Conservation (phyloP, 2,113 vertebrate species). For the Sturnus vulgaris region DNA sequence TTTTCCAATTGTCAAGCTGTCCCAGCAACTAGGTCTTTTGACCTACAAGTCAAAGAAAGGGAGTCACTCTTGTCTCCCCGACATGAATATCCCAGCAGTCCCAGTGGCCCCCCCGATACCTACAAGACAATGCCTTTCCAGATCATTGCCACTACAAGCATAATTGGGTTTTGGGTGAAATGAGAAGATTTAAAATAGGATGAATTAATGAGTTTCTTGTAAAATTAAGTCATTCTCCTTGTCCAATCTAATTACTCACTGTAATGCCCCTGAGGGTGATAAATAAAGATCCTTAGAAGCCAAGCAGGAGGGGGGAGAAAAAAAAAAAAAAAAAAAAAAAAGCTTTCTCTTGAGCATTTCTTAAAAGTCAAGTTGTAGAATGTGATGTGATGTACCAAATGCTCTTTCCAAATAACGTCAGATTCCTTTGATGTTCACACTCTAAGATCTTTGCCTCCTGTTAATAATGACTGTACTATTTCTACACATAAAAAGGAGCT, state of each 20-base stretch:
- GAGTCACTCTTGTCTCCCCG: conserved; percentile 14
- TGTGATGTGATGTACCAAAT: not conserved
- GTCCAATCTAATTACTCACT: conserved; percentile 53
- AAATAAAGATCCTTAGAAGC: conserved; percentile 44
- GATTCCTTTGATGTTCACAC: not conserved
- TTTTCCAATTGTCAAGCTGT: conserved; percentile 57
- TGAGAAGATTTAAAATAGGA: conserved; percentile 66
- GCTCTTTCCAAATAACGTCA: not conserved
- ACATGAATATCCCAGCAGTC: conserved; percentile 5
- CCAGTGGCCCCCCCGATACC: not conserved
- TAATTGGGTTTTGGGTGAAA: conserved; percentile 63
- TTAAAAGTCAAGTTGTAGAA: conserved; percentile 20
- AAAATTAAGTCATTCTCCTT: conserved; percentile 74
- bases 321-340: not conserved
- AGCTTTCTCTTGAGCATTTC: not conserved
- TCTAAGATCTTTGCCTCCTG: not conserved
- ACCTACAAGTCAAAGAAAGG: conserved; percentile 50
- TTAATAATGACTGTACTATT: not conserved
- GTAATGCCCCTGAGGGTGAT: conserved; percentile 19
- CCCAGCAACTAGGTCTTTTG: conserved; percentile 35
- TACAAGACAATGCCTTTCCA: conserved; percentile 30
- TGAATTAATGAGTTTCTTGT: conserved; percentile 69
- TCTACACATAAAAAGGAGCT: not conserved
- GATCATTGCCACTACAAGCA: conserved; percentile 42
- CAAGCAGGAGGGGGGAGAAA: not conserved